Conservation (phyloP, 2,113 vertebrate species). For the Crotophaga sulcirostris region DNA sequence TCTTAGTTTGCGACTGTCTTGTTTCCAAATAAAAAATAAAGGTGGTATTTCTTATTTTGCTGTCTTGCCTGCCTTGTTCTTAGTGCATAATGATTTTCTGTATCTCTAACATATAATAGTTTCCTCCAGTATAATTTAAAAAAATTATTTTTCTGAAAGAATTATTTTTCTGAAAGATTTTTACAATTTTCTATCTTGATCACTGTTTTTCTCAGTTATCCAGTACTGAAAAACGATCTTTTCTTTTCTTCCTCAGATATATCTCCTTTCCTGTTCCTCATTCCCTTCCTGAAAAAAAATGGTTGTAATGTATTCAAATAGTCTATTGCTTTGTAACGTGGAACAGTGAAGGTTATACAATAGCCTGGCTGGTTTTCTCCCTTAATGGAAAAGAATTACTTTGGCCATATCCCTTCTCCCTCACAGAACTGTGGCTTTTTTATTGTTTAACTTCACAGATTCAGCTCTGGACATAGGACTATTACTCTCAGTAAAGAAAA, state of each 20-base stretch:
- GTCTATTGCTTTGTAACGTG: background rate
- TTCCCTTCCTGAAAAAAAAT: background rate
- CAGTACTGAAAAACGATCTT: background rate
- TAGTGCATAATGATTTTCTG: background rate
- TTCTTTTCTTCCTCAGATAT: background rate
- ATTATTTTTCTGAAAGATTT: background rate
- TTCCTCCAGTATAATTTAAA: background rate
- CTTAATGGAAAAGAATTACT: background rate
- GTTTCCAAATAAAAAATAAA: background rate
- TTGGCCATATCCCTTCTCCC: background rate
- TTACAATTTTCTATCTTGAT: background rate
- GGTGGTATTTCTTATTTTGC: background rate
- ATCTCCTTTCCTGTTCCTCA: background rate
- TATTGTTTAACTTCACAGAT: slow-evolving; percentile 56
- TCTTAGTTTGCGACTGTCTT: background rate
- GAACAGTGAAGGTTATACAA: slow-evolving; percentile 14
- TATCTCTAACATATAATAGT: background rate
- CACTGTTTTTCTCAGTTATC: background rate
- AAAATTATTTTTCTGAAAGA: background rate
- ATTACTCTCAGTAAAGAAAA: slow-evolving; percentile 55
- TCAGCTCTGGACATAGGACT: background rate
- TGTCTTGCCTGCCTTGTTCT: background rate
- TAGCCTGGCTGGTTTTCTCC: background rate
- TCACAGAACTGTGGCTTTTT: background rate
- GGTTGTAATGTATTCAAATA: background rate